A percentile compares a stretch with the other conserved stretches of the same genome.
These are phyloP conservation scores for Albula glossodonta DNA, from an alignment of 2,113 vertebrate genomes.

Conservation along the genomic window DNA sequence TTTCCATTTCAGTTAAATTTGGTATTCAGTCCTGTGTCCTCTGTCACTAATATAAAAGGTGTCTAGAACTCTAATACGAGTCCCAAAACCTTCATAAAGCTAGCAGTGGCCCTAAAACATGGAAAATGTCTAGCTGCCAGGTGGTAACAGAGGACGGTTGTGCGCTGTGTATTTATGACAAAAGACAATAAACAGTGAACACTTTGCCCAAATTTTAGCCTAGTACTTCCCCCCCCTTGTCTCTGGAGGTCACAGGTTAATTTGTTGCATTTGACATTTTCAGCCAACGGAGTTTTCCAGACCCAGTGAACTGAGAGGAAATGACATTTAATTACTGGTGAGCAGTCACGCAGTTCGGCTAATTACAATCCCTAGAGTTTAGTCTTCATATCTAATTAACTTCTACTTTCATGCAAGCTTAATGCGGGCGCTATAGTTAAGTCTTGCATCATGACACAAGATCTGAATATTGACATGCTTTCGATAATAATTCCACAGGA, in stretches of 20 bases:
- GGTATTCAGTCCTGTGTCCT: too few species aligned
- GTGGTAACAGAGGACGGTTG: slow-evolving; percentile 8
- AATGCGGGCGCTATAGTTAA: slow-evolving; percentile 70
- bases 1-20: too few species aligned
- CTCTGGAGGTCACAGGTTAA: slow-evolving; percentile 56
- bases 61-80: too few species aligned
- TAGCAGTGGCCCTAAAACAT: neutral
- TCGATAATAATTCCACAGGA: slow-evolving; percentile 68
- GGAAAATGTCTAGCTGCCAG: neutral
- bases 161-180: slow-evolving; percentile 27
- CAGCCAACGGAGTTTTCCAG: slow-evolving; percentile 66
- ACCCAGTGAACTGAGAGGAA: slow-evolving; percentile 78
- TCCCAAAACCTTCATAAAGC: too few species aligned
- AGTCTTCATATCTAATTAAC: slow-evolving; percentile 92
- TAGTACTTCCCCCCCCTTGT: slow-evolving; percentile 29
- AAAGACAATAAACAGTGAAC: slow-evolving; percentile 35
- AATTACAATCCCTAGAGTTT: slow-evolving; percentile 88
- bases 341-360: slow-evolving; percentile 83
- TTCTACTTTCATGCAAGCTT: slow-evolving; percentile 89
- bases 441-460: slow-evolving; percentile 59
- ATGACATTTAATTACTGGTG: slow-evolving; percentile 92
- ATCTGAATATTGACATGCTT: slow-evolving; percentile 75
- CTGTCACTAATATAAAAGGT: too few species aligned
- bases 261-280: slow-evolving; percentile 67
- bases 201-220: slow-evolving; percentile 25